phyloP scores from a whole-genome alignment of 2,888 invertebrate species.

The Sympetrum striolatum region DNA sequence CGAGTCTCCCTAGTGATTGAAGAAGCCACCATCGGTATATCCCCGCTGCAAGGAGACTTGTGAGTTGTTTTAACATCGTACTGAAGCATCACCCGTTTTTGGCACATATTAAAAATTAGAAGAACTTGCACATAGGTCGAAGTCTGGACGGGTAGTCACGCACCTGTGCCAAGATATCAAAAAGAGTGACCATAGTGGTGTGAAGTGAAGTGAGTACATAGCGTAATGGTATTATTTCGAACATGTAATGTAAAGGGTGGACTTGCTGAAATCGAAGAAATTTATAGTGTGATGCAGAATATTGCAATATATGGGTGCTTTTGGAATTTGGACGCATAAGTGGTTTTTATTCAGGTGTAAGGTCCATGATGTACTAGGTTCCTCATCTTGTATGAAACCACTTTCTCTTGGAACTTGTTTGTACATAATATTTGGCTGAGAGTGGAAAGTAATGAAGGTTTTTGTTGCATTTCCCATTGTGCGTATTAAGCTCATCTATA shows the following conservation, averaged over 20 bases:
- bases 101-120: slow-evolving; percentile 28
- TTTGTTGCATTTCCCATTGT: slow-evolving; percentile 36
- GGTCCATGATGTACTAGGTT: slow-evolving; percentile 31
- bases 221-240: slow-evolving; percentile 9
- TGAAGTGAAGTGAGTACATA: not conserved
- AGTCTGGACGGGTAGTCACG: slow-evolving; percentile 17
- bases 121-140: slow-evolving; percentile 26
- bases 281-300: slow-evolving; percentile 21
- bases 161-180: slow-evolving; percentile 21
- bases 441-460: slow-evolving; percentile 25
- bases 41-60: slow-evolving; percentile 3
- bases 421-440: slow-evolving; percentile 28
- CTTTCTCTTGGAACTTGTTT: slow-evolving; percentile 39
- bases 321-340: slow-evolving; percentile 33
- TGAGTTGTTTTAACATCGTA: not conserved
- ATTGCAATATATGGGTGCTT: slow-evolving; percentile 30
- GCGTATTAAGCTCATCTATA: slow-evolving; percentile 28
- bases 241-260: not conserved
- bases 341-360: slow-evolving; percentile 36
- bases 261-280: not conserved
- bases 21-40: not conserved
- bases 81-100: slow-evolving; percentile 9
- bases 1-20: slow-evolving; percentile 12
- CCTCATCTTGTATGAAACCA: slow-evolving; percentile 26
- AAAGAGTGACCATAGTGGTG: slow-evolving; percentile 24